These are phyloP conservation scores for Eciton burchellii DNA, from an alignment of 1,140 invertebrate species.

Conservation along the genomic window DNA sequence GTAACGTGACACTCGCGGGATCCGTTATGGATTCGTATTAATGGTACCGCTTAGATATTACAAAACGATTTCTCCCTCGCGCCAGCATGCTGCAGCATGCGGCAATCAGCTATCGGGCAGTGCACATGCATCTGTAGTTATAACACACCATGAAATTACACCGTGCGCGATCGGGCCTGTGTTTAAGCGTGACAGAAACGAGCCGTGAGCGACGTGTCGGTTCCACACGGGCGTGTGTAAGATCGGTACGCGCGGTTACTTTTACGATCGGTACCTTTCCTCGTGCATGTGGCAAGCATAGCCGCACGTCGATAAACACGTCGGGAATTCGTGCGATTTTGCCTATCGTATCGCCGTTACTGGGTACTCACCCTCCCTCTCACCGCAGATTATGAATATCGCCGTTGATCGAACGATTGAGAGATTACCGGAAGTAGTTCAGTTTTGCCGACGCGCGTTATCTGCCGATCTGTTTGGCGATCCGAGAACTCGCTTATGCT, in stretches of 20 bases:
- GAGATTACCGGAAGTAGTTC: conserved; percentile 10
- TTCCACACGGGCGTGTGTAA: conserved; percentile 44
- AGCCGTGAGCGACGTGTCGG: conserved; percentile 52
- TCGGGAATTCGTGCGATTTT: background rate
- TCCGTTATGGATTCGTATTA: conserved; percentile 6
- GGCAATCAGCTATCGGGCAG: conserved; percentile 43
- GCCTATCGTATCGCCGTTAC: background rate
- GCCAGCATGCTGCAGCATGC: conserved; percentile 45
- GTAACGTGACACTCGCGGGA: conserved; percentile 1
- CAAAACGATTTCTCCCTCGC: conserved; percentile 47
- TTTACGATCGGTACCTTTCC: background rate
- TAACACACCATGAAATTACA: conserved; percentile 51
- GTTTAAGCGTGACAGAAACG: conserved; percentile 65
- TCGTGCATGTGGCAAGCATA: background rate
- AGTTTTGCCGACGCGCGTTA: background rate
- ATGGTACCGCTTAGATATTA: conserved; percentile 1
- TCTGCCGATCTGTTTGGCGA: background rate
- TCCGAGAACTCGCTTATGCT: background rate
- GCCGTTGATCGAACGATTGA: background rate
- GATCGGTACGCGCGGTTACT: background rate
- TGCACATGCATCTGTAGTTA: conserved; percentile 20
- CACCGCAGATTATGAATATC: background rate
- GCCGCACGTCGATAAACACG: background rate
- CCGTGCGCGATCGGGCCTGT: conserved; percentile 62
- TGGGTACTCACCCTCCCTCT: background rate